Evolutionary conservation across 2,888 invertebrate species (phyloP), one percentile per base, ranked within the genome.

Genomic region (Temnothorax rugatulus): DNA sequence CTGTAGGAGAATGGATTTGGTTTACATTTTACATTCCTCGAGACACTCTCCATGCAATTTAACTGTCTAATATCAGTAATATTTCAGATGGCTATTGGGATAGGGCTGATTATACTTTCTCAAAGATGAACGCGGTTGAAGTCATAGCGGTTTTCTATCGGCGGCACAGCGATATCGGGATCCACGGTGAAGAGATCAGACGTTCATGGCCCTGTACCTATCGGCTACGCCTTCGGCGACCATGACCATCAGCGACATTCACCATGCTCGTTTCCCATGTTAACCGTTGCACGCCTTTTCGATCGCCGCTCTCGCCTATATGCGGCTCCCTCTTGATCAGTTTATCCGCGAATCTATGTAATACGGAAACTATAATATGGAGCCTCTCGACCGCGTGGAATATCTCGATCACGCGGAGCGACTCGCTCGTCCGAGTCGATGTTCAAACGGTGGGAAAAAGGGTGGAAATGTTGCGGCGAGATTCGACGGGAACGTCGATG

Each of bases 291-390:
- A 57, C 69, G 63, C 64, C 82, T 61, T 63, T 82, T 75, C 41
- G 59, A 50, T 75, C 75, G 52, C n/a, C 63, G 75, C 34, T 82
- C 75, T 75, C 50, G 41, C 63, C 21, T 13, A 18, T 15, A n/a
- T 59, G 44, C 81, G 57, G 41, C 75, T 76, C 50, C 64, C 57
- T 47, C 71, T 54, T 71, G 59, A 81, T 81, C 79, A 63, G 75
- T 75, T 64, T 82, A 82, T 82, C 82, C 75, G 82, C 82, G 75
- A 71, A 71, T 81, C 79, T 81, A 71, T 71, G 71, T 81, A 81
- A 81, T 81, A 81, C 79, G 79, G 79, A 71, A 81, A 81, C 59
- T 71, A 81, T 71, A 81, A 71, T 81, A 71, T 71, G 73, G 59
- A 71, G 73, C 47, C 59, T 38, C 29, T 47, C 79, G 79, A 79